These are phyloP conservation scores for Sesia bembeciformis DNA, from an alignment of 2,888 invertebrate species.

Conservation along the genomic window DNA sequence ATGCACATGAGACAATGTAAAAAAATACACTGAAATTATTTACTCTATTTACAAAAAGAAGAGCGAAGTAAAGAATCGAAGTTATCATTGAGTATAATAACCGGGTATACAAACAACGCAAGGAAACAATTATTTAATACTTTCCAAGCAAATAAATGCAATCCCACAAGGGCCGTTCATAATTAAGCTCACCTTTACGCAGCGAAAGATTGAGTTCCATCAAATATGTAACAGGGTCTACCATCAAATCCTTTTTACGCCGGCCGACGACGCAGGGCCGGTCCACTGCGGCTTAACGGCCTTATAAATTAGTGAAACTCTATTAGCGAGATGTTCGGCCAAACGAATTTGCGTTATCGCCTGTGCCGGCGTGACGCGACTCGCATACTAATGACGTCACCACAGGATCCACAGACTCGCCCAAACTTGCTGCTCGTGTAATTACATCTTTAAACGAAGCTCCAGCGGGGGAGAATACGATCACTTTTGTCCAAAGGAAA, in stretches of 20 bases:
- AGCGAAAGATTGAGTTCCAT: conserved; percentile 50
- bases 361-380: conserved; percentile 49
- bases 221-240: conserved; percentile 61
- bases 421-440: conserved; percentile 59
- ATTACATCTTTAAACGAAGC: conserved; percentile 71
- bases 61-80: background rate
- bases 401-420: conserved; percentile 37
- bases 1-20: background rate
- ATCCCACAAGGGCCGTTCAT: conserved; percentile 42
- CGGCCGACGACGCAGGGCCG: conserved; percentile 54
- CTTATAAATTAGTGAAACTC: conserved; percentile 75
- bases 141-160: conserved; percentile 20
- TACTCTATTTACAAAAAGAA: background rate
- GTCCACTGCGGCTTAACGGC: conserved; percentile 52
- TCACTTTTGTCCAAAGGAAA: conserved; percentile 49
- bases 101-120: too few species aligned
- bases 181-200: conserved; percentile 50
- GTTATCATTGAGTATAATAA: background rate
- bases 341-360: conserved; percentile 74
- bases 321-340: conserved; percentile 71
- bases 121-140: too few species aligned
- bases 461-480: conserved; percentile 40
- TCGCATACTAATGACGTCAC: conserved; percentile 60
- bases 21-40: background rate
- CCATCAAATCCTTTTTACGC: conserved; percentile 65